Conservation (phyloP, 2,113 vertebrate genomes). For the Piprites chloris region DNA sequence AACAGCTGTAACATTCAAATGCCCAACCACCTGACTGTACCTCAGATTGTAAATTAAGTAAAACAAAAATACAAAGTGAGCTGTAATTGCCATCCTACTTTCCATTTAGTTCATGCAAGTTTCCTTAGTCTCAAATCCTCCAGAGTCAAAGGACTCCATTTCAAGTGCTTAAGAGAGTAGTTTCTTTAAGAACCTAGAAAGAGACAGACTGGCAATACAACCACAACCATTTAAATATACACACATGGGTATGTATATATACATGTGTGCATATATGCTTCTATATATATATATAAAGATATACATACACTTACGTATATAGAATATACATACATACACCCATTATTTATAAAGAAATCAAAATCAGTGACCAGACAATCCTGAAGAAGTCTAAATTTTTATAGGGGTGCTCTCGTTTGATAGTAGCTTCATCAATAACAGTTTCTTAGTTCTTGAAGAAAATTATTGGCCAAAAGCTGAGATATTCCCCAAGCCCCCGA, state of each 20-base stretch:
- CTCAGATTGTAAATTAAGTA: neutral
- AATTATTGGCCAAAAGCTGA: neutral
- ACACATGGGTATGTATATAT: accelerated
- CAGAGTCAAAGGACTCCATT: neutral
- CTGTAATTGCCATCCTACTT: neutral
- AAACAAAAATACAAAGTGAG: neutral
- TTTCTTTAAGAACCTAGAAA: neutral
- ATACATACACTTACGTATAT: neutral
- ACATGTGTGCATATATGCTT: too few species aligned
- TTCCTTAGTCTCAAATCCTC: neutral
- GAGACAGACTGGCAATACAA: neutral
- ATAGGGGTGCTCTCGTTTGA: neutral
- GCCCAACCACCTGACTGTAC: neutral
- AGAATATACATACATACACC: neutral
- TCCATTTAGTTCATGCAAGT: neutral
- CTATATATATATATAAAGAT: too few species aligned
- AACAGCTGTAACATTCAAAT: neutral
- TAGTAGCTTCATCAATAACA: neutral
- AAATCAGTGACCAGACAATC: neutral
- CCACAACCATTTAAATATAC: neutral
- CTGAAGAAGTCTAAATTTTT: neutral
- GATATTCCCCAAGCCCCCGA: neutral
- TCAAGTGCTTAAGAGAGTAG: neutral
- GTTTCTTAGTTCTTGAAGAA: neutral
- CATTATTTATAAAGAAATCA: neutral